A percentile compares a stretch with the other conserved stretches of the same genome.
Conservation (phyloP, 2,113 vertebrate species). For the Propithecus coquereli region DNA sequence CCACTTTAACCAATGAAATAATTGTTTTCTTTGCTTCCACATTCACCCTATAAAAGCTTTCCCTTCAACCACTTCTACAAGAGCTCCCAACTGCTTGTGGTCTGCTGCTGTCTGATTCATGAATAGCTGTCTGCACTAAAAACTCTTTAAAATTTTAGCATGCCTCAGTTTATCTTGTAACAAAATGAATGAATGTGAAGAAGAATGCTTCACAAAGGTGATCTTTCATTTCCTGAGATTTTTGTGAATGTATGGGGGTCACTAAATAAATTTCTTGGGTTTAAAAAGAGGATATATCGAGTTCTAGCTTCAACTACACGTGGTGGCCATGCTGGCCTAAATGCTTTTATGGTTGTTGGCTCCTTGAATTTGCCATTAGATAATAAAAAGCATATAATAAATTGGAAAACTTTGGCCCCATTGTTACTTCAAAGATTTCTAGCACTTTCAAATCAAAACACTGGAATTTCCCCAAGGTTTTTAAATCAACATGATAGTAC, state of each 20-base stretch:
- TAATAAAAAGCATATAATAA: not conserved
- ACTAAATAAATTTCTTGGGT: not conserved
- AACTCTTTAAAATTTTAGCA: not conserved
- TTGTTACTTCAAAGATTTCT: not conserved
- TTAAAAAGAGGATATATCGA: not conserved
- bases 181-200: not conserved
- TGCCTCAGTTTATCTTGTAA: not conserved
- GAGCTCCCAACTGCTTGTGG: not conserved
- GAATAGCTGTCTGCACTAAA: not conserved
- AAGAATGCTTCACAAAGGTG: not conserved
- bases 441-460: conserved; percentile 15
- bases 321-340: not conserved
- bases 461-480: not conserved
- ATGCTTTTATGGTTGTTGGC: not conserved
- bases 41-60: not conserved
- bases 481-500: not conserved
- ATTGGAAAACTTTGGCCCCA: not conserved
- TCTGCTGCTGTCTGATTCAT: not conserved
- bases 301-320: conserved; percentile 5
- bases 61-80: not conserved
- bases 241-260: not conserved
- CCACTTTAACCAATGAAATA: not conserved
- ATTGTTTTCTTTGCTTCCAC: not conserved
- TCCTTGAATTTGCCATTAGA: not conserved
- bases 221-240: not conserved